phyloP scores from a whole-genome alignment of 2,888 invertebrate genomes.

The Hypolimnas misippus region DNA sequence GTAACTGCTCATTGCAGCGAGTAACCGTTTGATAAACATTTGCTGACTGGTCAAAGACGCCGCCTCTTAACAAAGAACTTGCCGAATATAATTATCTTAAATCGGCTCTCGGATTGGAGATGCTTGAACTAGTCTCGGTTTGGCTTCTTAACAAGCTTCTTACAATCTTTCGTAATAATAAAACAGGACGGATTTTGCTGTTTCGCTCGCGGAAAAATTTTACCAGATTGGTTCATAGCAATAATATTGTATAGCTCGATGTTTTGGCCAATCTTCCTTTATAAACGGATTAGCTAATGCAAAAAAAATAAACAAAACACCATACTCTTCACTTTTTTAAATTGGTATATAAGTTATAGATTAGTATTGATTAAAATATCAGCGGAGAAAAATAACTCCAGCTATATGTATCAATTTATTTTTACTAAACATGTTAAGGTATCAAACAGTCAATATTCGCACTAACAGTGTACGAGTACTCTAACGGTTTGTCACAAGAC shows the following conservation, averaged over 20 bases:
- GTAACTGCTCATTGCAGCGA: constrained; percentile 75
- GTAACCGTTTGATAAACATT: constrained; percentile 80
- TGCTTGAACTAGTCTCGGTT: neutral
- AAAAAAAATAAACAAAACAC: too few relatives aligned
- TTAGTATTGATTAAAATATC: too few relatives aligned
- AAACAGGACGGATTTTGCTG: too few relatives aligned
- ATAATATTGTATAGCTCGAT: too few relatives aligned
- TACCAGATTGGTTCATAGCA: too few relatives aligned
- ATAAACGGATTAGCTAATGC: too few relatives aligned
- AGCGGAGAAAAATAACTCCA: neutral
- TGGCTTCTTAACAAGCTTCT: neutral
- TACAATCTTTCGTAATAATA: too few relatives aligned
- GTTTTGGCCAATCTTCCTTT: too few relatives aligned
- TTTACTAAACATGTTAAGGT: too few relatives aligned
- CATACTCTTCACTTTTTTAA: too few relatives aligned
- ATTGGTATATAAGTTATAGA: too few relatives aligned
- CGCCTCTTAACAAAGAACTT: constrained; percentile 56
- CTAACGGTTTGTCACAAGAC: neutral
- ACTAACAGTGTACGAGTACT: neutral
- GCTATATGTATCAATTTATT: neutral
- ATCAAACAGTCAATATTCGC: neutral
- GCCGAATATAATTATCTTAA: constrained; percentile 54
- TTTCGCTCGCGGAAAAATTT: too few relatives aligned
- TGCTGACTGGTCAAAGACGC: constrained; percentile 72
- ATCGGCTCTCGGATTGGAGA: constrained; percentile 28